Evolutionary conservation across 2,797 vertebrate species (phyloP).

Genomic region (Trachurus trachurus): DNA sequence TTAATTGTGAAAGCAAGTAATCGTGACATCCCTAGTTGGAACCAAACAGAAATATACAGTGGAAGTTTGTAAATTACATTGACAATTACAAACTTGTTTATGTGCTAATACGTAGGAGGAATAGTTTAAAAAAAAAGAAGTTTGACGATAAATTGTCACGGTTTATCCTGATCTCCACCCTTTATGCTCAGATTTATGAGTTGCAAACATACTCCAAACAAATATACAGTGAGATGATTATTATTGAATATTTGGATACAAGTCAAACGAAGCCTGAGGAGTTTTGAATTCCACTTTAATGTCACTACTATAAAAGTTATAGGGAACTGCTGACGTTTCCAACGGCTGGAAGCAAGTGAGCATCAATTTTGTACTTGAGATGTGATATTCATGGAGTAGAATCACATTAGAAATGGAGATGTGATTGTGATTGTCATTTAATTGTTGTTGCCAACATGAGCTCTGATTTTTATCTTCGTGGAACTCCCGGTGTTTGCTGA

Average conservation of each 20-base stretch:
- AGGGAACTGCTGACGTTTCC: neutral
- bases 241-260: constrained; percentile 1
- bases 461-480: neutral
- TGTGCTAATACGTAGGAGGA: neutral
- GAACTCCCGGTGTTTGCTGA: neutral
- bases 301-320: neutral
- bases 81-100: too few relatives aligned
- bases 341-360: neutral
- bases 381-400: neutral
- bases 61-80: too few relatives aligned
- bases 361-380: neutral
- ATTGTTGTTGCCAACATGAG: neutral
- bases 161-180: neutral
- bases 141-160: neutral
- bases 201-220: neutral
- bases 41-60: neutral
- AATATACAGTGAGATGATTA: neutral
- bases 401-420: neutral
- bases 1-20: too few relatives aligned
- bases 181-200: neutral
- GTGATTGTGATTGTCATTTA: constrained; percentile 2
- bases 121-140: neutral
- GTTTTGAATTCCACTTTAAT: constrained; percentile 12
- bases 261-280: neutral
- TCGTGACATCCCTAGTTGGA: neutral